A percentile compares a stretch with the other conserved stretches of the same genome.
Evolutionary conservation across 2,888 invertebrate genomes (phyloP).

Genomic region (Hofmannophila pseudospretella): DNA sequence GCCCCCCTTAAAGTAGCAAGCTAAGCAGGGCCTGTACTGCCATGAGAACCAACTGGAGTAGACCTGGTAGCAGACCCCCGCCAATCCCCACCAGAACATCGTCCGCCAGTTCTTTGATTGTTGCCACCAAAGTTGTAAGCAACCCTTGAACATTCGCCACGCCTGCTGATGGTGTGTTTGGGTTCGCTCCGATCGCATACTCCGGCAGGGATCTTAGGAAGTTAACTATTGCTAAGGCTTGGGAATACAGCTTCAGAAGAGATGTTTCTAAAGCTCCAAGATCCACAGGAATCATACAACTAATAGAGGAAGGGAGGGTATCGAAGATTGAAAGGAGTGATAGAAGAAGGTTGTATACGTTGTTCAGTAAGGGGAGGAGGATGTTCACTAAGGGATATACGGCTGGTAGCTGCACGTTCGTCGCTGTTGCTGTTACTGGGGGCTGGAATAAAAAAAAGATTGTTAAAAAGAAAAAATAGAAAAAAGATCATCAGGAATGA

Average conservation of each 20-base stretch:
- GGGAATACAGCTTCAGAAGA: constrained; percentile 59
- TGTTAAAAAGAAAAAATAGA: too few species aligned
- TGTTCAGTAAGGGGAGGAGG: constrained; percentile 61
- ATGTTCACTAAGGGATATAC: constrained; percentile 69
- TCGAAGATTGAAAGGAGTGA: constrained; percentile 68
- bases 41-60: constrained; percentile 54
- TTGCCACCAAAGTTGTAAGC: constrained; percentile 40
- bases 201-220: constrained; percentile 57
- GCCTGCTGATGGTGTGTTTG: constrained; percentile 28
- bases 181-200: constrained; percentile 59
- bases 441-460: constrained; percentile 30
- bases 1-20: constrained; percentile 36
- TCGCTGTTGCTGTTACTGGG: constrained; percentile 51
- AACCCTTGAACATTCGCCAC: constrained; percentile 43
- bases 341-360: constrained; percentile 66
- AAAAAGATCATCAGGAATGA: too few species aligned
- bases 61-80: constrained; percentile 55
- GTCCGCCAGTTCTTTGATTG: constrained; percentile 52
- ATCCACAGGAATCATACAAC: constrained; percentile 61
- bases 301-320: constrained; percentile 58
- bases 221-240: constrained; percentile 65
- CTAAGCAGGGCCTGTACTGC: constrained; percentile 49
- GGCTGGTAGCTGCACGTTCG: constrained; percentile 56
- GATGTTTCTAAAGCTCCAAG: constrained; percentile 63
- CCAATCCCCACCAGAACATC: constrained; percentile 54